Evolutionary conservation across 37 sponge, comb jelly and placozoan species (phyloP).

Genomic region (Amphimedon queenslandica): DNA sequence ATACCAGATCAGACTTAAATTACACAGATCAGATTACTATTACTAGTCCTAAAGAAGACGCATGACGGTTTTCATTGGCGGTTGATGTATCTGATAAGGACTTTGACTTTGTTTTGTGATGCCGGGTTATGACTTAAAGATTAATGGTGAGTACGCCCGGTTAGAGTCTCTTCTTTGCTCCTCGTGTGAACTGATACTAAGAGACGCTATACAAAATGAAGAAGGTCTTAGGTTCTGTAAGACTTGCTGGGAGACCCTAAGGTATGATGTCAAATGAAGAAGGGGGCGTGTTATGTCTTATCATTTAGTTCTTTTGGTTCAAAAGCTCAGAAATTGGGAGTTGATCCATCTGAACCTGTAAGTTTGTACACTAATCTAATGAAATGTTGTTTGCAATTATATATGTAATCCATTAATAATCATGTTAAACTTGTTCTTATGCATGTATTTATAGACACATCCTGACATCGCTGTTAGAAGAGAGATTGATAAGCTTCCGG

Average conservation of each 20-base stretch:
- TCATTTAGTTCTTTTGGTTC: too few relatives aligned
- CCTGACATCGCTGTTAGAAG: slow-evolving; percentile 66
- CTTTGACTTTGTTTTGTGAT: background rate
- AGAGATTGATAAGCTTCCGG: slow-evolving; percentile 33
- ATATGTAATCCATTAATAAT: background rate
- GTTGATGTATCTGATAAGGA: background rate
- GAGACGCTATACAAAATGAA: slow-evolving; percentile 52
- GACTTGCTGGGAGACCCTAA: slow-evolving; percentile 28
- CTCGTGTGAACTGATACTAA: slow-evolving; percentile 40
- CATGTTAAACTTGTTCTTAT: background rate
- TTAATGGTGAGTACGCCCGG: background rate
- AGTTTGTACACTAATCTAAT: background rate
- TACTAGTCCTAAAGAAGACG: too few relatives aligned
- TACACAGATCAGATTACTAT: too few relatives aligned
- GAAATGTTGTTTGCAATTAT: background rate
- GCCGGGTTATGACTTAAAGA: background rate
- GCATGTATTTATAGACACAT: slow-evolving; percentile 44
- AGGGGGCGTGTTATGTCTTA: too few relatives aligned
- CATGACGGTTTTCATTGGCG: background rate
- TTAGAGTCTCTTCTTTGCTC: slow-evolving; percentile 27
- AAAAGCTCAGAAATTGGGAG: too few relatives aligned
- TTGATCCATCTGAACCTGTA: slow-evolving; percentile 10
- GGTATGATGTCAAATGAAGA: slow-evolving; percentile 14
- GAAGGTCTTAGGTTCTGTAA: slow-evolving; percentile 59
- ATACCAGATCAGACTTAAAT: too few relatives aligned